phyloP scores from a whole-genome alignment of 2,888 invertebrate species.

The Zaprionus obscuricornis region DNA sequence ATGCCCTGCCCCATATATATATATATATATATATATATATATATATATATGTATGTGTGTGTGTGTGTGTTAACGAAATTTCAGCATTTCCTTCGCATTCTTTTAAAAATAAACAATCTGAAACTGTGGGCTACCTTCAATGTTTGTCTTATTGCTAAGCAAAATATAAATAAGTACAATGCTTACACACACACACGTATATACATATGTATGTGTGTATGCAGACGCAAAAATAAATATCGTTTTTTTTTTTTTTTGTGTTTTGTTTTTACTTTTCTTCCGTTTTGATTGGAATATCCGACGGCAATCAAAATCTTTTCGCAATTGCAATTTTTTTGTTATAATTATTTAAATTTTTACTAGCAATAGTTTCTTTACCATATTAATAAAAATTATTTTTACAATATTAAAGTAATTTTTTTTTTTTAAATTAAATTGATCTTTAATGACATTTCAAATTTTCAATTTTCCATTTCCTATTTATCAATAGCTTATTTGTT shows the following conservation, averaged over 20 bases:
- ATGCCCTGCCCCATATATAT: too few relatives aligned
- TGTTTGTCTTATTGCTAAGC: constrained; percentile 42
- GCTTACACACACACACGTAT: background rate
- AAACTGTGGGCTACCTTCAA: constrained; percentile 37
- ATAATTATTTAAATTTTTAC: too few relatives aligned
- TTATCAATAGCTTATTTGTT: too few relatives aligned
- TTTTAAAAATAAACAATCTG: constrained; percentile 53
- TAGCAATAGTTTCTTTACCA: too few relatives aligned
- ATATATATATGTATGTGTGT: constrained; percentile 1
- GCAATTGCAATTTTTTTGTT: background rate
- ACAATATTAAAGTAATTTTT: too few relatives aligned
- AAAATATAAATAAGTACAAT: constrained; percentile 40
- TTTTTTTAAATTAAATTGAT: too few relatives aligned
- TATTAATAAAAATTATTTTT: too few relatives aligned
- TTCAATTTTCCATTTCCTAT: constrained; percentile 6
- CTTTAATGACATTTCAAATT: constrained; percentile 40
- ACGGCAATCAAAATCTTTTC: too few relatives aligned
- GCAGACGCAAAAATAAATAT: too few relatives aligned
- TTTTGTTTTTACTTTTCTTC: constrained; percentile 24
- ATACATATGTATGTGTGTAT: background rate
- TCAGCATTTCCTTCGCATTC: constrained; percentile 48
- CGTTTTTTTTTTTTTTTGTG: constrained; percentile 17
- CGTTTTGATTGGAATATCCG: constrained; percentile 3
- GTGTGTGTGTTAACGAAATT: constrained; percentile 35
- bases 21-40: background rate